Base-by-base conservation (phyloP, 2,113 vertebrate species). In the Caranx ignobilis region DNA sequence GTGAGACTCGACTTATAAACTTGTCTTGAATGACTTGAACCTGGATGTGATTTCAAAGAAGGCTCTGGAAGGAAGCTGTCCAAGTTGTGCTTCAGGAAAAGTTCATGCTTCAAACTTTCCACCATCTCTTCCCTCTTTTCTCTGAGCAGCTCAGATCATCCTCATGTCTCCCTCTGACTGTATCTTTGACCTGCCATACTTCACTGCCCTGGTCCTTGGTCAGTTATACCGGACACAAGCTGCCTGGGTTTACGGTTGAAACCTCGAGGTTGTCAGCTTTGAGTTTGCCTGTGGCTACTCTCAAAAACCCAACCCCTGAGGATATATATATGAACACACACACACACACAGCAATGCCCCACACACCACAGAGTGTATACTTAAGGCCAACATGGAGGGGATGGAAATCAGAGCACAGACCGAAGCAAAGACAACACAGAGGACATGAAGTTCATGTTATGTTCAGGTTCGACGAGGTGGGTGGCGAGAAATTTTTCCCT, bases 321-420 rank as follows among this genome's bases (percentile, higher is more conserved):
- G 52, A 72, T 37, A 75, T 13, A 80, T 18, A 60, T 19, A 41
- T 7, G 19, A 31, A 86, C 83, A 70, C 54, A 77, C 71, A 81
- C 71, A 81, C 70, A 81, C 70, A 56, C 34, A 73, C 74, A 50
- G 75, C 69, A 60, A 77, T 56, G 57, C 39, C 68, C 78, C 61
- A 18, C 71, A 79, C 81, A 81, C 92, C 92, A 37, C 88, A 86
- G 68, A 76, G 83, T 86, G 81, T 86, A 81, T 83, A 86, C 79
- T 83, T 78, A 77, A 87, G 84, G 71, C 80, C 64, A 52, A 54
- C 12, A 50, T 55, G 47, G 86, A 84, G 19, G 62, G 57, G 68
- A 77, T 82, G 82, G 84, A 92, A 92, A 91, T 86, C 54, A 82
- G 72, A 83, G 80, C 81, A 67, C 81, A 82, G 75, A 71, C 77